phyloP scores from a whole-genome alignment of 2,797 vertebrate genomes.

The Hoplostethus mediterraneus region DNA sequence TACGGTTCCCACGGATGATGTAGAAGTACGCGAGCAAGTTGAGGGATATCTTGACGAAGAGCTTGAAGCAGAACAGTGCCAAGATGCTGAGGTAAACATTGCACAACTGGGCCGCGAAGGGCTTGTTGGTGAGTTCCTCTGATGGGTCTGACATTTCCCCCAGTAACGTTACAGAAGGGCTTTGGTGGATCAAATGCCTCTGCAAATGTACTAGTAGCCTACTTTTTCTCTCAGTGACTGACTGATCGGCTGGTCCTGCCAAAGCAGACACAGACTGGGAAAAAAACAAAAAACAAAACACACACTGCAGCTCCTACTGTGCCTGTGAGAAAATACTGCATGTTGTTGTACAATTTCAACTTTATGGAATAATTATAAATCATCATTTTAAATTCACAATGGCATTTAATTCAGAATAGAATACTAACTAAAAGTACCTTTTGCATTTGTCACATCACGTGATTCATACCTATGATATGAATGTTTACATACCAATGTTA shows the following conservation, averaged over 20 bases:
- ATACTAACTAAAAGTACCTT: too few species aligned
- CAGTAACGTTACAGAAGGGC: constrained; percentile 47
- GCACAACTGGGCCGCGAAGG: constrained; percentile 91
- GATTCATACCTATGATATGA: too few species aligned
- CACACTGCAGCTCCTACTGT: constrained; percentile 77
- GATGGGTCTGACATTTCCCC: constrained; percentile 92
- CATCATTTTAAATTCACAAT: too few species aligned
- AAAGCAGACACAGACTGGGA: constrained; percentile 52
- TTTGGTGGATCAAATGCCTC: constrained; percentile 66
- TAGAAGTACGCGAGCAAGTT: constrained; percentile 97
- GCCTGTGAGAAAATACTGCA: constrained; percentile 56
- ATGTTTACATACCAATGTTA: too few species aligned
- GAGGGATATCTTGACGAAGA: constrained; percentile 97
- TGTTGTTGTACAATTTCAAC: constrained; percentile 33
- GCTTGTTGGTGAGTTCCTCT: constrained; percentile 87
- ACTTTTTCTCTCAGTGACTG: constrained; percentile 59
- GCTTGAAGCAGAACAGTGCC: constrained; percentile 97
- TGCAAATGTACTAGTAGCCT: constrained; percentile 51
- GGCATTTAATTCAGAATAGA: too few species aligned
- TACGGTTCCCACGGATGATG: constrained; percentile 95
- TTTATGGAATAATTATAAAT: neutral
- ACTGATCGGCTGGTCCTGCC: constrained; percentile 58
- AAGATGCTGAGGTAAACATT: constrained; percentile 98
- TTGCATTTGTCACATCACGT: too few species aligned
- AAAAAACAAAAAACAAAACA: constrained; percentile 62